phyloP scores from a whole-genome alignment of 2,888 invertebrate species.

The Malthinus flaveolus region DNA sequence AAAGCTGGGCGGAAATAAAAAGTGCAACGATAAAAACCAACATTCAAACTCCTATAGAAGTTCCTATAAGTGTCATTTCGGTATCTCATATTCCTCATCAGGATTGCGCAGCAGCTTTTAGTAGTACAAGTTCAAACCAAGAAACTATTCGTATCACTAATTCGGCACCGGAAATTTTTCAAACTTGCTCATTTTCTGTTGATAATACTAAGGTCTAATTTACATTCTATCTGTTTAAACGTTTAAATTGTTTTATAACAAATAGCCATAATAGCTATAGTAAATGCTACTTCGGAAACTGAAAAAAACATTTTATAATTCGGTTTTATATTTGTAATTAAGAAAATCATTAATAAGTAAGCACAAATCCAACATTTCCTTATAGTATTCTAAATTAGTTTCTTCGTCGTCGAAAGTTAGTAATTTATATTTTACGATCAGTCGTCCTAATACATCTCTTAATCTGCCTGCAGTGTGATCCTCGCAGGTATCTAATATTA shows the following conservation, averaged over 20 bases:
- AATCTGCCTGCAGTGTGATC: neutral
- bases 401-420: constrained; percentile 2
- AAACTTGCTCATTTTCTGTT: constrained; percentile 30
- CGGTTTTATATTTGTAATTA: constrained; percentile 18
- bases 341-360: constrained; percentile 17
- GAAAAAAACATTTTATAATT: constrained; percentile 14
- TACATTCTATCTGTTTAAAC: constrained; percentile 3
- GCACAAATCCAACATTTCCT: constrained; percentile 15
- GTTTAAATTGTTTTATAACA: neutral
- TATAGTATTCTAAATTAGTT: constrained; percentile 12
- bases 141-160: constrained; percentile 30
- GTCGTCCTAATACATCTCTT: neutral
- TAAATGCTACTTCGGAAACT: neutral
- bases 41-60: neutral
- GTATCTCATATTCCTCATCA: neutral
- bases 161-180: constrained; percentile 38
- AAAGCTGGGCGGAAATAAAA: neutral
- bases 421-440: neutral
- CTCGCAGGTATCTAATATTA: constrained; percentile 22
- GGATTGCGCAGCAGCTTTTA: neutral
- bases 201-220: constrained; percentile 20
- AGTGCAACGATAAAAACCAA: neutral
- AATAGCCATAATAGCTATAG: neutral
- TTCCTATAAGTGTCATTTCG: neutral
- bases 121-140: constrained; percentile 4